Conservation (phyloP, 2,797 vertebrate genomes). For the Gallinago stenura region DNA sequence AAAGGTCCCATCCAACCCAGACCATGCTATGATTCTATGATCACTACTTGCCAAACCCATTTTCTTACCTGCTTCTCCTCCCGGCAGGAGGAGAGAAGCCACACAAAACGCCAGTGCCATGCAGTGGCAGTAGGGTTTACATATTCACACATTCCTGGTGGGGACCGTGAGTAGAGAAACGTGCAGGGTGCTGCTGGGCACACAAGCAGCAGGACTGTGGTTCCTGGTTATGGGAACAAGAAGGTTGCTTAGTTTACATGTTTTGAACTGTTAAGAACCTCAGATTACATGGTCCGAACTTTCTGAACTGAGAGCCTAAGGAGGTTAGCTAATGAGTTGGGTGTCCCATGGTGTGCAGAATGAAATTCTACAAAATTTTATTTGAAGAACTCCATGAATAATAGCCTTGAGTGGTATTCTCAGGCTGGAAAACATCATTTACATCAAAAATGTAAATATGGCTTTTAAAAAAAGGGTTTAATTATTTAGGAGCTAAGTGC, state of each 20-base stretch:
- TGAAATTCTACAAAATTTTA: neutral
- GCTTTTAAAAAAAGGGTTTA: neutral
- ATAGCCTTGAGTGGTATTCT: constrained; percentile 2
- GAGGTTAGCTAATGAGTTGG: neutral
- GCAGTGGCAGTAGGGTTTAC: neutral
- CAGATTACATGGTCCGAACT: neutral
- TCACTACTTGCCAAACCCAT: neutral
- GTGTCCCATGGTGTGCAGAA: neutral
- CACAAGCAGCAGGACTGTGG: neutral
- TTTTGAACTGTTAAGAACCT: neutral
- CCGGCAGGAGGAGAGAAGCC: neutral
- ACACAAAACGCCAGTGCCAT: neutral
- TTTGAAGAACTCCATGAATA: neutral
- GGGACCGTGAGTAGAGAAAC: neutral
- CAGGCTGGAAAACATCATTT: neutral
- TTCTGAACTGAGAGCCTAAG: neutral
- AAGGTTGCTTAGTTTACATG: neutral
- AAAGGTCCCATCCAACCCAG: neutral
- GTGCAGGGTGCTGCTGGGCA: neutral
- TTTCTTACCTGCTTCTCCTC: neutral
- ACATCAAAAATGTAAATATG: constrained; percentile 6
- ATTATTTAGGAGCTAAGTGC: constrained; percentile 13
- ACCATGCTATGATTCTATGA: neutral
- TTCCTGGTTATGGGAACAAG: neutral
- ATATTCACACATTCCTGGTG: neutral